phyloP scores from a whole-genome alignment of 2,797 vertebrate genomes.

The Peromyscus eremicus region DNA sequence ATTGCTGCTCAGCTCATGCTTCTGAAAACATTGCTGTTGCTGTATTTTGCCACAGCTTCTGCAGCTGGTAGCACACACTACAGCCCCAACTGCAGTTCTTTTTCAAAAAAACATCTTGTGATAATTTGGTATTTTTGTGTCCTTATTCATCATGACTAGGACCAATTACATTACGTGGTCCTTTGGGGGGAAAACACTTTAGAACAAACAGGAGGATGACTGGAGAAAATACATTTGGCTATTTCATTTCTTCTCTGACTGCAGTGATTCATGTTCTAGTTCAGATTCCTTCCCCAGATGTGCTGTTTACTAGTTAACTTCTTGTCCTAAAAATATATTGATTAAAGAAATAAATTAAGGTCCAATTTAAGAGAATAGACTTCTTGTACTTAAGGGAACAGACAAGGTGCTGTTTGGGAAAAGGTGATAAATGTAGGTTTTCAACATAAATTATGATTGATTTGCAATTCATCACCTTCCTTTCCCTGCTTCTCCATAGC shows the following conservation, averaged over 20 bases:
- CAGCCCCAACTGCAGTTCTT: background rate
- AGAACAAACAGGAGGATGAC: slow-evolving; percentile 37
- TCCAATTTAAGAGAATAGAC: slow-evolving; percentile 70
- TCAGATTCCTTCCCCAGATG: slow-evolving; percentile 61
- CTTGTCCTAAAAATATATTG: slow-evolving; percentile 71
- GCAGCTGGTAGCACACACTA: background rate
- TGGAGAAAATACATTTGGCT: slow-evolving; percentile 34
- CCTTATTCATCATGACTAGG: slow-evolving; percentile 26
- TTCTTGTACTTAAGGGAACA: slow-evolving; percentile 63
- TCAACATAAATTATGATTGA: slow-evolving; percentile 77
- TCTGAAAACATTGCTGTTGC: background rate
- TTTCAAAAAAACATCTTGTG: background rate
- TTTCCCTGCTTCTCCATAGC: slow-evolving; percentile 42
- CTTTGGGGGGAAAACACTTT: slow-evolving; percentile 42
- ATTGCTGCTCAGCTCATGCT: background rate
- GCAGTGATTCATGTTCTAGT: slow-evolving; percentile 40
- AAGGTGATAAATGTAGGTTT: slow-evolving; percentile 71
- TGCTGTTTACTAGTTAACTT: slow-evolving; percentile 68
- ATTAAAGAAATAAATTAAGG: slow-evolving; percentile 69
- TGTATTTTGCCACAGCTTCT: background rate
- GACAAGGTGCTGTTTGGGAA: slow-evolving; percentile 29
- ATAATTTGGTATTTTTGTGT: slow-evolving; percentile 53
- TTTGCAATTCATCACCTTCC: slow-evolving; percentile 70
- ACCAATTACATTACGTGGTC: background rate
- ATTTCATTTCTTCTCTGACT: background rate